Conservation (phyloP, 2,888 invertebrate genomes). For the Rutpela maculata region DNA sequence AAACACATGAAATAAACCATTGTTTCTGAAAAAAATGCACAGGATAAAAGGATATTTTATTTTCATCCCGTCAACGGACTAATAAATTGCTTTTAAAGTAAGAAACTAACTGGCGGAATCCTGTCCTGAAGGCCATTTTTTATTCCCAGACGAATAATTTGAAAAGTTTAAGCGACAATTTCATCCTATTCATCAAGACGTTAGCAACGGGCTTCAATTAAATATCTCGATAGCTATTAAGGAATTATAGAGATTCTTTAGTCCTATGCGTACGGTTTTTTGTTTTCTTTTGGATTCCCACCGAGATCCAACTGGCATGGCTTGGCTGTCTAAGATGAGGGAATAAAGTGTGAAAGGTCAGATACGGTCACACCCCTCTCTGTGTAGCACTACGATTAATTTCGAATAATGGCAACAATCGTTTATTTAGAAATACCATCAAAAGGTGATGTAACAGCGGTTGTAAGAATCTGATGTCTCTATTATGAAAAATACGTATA, state of each 20-base stretch:
- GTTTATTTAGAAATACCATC: not conserved
- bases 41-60: slow-evolving; percentile 9
- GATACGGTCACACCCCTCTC: not conserved
- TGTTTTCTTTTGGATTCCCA: slow-evolving; percentile 10
- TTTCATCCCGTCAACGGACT: slow-evolving; percentile 2
- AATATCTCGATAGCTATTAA: slow-evolving; percentile 22
- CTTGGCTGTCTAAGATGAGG: slow-evolving; percentile 1
- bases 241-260: slow-evolving; percentile 21
- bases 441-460: too few relatives aligned
- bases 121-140: slow-evolving; percentile 24
- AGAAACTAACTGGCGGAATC: not conserved
- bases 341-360: slow-evolving; percentile 8
- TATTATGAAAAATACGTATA: too few relatives aligned
- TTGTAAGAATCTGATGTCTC: too few relatives aligned
- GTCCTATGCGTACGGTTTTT: not conserved
- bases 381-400: not conserved
- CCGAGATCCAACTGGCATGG: not conserved
- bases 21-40: not conserved
- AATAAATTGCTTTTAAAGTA: slow-evolving; percentile 5
- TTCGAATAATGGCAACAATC: not conserved
- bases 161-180: slow-evolving; percentile 27
- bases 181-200: slow-evolving; percentile 25
- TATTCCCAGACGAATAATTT: slow-evolving; percentile 5
- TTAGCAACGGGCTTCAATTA: slow-evolving; percentile 14
- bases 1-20: not conserved